A percentile compares a stretch with the other conserved stretches of the same genome.
These are phyloP conservation scores for Acronicta alni DNA, from an alignment of 2,888 invertebrate genomes.

Conservation along the genomic window DNA sequence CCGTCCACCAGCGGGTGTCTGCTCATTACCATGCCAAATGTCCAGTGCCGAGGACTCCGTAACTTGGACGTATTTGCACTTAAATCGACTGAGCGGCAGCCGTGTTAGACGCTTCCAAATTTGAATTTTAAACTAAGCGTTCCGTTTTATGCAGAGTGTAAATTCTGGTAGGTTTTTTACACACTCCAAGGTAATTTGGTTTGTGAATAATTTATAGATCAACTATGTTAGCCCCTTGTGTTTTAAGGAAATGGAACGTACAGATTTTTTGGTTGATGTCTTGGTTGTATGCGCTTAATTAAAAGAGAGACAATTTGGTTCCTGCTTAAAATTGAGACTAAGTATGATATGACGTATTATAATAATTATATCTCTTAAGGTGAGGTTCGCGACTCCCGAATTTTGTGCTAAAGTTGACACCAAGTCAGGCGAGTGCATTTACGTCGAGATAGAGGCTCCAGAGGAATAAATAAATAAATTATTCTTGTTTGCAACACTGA, in stretches of 20 bases:
- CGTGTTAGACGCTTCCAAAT: conserved; percentile 81
- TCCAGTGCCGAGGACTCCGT: conserved; percentile 65
- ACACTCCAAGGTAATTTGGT: conserved; percentile 70
- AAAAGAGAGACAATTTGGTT: background rate
- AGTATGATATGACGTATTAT: too few relatives aligned
- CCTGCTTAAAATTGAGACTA: too few relatives aligned
- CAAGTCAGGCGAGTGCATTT: too few relatives aligned
- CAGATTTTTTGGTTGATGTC: conserved; percentile 31
- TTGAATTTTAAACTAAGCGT: conserved; percentile 87
- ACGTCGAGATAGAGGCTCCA: too few relatives aligned
- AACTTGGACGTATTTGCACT: conserved; percentile 75
- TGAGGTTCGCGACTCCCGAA: too few relatives aligned
- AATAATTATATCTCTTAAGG: too few relatives aligned
- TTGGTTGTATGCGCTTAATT: conserved; percentile 9
- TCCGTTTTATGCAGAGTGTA: conserved; percentile 80
- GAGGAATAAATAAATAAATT: too few relatives aligned
- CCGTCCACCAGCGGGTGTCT: conserved; percentile 64
- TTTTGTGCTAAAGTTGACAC: too few relatives aligned
- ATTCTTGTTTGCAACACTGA: too few relatives aligned
- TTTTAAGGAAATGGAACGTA: conserved; percentile 44
- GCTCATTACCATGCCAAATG: conserved; percentile 73
- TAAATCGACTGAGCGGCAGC: conserved; percentile 66
- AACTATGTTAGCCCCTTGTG: conserved; percentile 47
- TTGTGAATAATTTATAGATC: conserved; percentile 71
- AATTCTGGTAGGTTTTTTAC: conserved; percentile 77